These are phyloP conservation scores for Fregetta grallaria DNA, from an alignment of 2,113 vertebrate species.

Conservation along the genomic window DNA sequence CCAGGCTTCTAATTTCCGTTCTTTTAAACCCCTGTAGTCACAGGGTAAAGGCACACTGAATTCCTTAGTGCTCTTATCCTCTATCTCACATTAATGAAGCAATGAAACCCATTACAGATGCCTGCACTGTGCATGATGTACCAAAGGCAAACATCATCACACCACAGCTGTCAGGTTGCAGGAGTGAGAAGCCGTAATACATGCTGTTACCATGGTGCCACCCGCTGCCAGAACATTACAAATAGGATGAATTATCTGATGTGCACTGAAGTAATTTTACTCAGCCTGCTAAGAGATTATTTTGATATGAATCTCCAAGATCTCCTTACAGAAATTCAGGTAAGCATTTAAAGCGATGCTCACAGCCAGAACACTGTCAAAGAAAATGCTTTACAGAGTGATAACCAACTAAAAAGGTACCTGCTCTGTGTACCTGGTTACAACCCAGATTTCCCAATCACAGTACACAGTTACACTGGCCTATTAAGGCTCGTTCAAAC, in stretches of 20 bases:
- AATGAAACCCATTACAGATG: background rate
- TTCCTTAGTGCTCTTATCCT: background rate
- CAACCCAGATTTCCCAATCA: background rate
- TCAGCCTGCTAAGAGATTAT: background rate
- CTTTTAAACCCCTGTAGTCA: background rate
- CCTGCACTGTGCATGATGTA: background rate
- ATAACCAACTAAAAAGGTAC: background rate
- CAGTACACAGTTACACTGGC: background rate
- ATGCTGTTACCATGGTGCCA: constrained; percentile 31
- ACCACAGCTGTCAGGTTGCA: background rate
- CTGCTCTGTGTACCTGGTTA: background rate
- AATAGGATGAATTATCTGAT: background rate
- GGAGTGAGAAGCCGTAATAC: background rate
- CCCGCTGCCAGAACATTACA: background rate
- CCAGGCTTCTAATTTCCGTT: background rate
- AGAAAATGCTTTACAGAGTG: background rate
- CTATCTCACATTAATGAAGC: background rate
- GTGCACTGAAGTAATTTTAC: background rate
- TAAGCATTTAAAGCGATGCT: background rate
- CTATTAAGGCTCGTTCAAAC: background rate
- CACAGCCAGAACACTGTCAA: background rate
- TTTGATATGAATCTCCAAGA: background rate
- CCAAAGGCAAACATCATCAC: background rate
- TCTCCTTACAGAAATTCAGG: background rate
- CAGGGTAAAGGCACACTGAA: background rate